These are phyloP conservation scores for Drosophila chauvacae DNA, from an alignment of 1,140 invertebrate species.

Conservation along the genomic window DNA sequence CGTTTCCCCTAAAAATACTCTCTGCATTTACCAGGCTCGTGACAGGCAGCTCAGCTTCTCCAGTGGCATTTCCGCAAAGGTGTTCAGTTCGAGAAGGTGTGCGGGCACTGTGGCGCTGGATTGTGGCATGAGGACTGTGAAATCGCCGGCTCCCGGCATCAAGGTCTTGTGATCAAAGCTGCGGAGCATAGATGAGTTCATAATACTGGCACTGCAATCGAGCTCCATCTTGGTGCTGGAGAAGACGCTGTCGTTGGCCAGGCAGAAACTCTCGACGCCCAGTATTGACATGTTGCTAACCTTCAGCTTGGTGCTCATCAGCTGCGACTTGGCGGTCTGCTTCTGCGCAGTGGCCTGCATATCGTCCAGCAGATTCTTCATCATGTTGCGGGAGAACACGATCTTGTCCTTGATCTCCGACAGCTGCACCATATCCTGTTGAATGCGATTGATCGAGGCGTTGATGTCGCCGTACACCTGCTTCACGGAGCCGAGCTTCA, in stretches of 20 bases:
- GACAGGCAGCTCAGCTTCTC: constrained; percentile 66
- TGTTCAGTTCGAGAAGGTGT: constrained; percentile 65
- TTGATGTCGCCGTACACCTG: constrained; percentile 73
- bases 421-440: constrained; percentile 76
- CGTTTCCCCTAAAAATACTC: neutral
- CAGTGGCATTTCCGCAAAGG: constrained; percentile 70
- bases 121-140: constrained; percentile 11
- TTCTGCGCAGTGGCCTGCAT: constrained; percentile 56
- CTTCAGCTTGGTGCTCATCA: constrained; percentile 69
- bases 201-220: constrained; percentile 53
- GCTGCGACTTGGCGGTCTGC: constrained; percentile 61
- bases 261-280: constrained; percentile 69
- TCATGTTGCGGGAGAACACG: constrained; percentile 70
- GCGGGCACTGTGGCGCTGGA: constrained; percentile 39
- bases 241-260: constrained; percentile 71
- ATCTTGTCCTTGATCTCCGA: constrained; percentile 83
- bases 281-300: constrained; percentile 67
- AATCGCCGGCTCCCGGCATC: constrained; percentile 28
- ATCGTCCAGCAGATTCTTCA: constrained; percentile 69
- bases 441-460: constrained; percentile 68
- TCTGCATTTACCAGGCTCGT: constrained; percentile 54
- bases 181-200: constrained; percentile 43
- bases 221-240: constrained; percentile 79
- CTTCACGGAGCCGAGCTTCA: constrained; percentile 70
- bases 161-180: constrained; percentile 60